Percentiles rank a stretch among this genome's conserved stretches.
These are phyloP conservation scores for Camelus dromedarius DNA, from an alignment of 2,113 vertebrate genomes.

Conservation along the genomic window DNA sequence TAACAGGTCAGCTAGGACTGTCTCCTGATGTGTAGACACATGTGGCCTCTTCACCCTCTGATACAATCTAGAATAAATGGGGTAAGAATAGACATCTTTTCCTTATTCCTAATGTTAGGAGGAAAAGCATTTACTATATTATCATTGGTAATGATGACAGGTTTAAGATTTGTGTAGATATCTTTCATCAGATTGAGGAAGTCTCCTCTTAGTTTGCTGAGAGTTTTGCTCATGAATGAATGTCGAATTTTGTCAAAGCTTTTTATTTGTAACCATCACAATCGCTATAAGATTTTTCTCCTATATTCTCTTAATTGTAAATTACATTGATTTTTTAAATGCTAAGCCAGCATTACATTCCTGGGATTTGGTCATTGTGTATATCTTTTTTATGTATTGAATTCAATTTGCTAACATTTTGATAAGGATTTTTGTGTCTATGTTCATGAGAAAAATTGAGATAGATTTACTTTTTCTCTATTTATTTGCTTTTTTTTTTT, in stretches of 20 bases:
- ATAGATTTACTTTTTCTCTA: background rate
- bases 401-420: background rate
- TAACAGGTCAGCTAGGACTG: background rate
- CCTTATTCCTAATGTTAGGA: background rate
- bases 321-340: background rate
- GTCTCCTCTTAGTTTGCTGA: background rate
- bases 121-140: background rate
- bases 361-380: background rate
- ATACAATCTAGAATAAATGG: background rate
- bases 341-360: background rate
- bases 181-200: background rate
- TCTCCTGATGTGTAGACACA: no score
- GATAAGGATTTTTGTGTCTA: background rate
- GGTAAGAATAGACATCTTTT: background rate
- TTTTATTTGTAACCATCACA: background rate
- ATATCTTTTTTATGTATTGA: background rate
- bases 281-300: background rate
- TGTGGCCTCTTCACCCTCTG: background rate
- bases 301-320: background rate
- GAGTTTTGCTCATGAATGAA: background rate
- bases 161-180: background rate
- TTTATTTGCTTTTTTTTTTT: background rate
- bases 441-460: background rate
- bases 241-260: background rate
- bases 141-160: background rate